These are phyloP conservation scores for Agonum fuliginosum DNA, from an alignment of 2,888 invertebrate species.

Conservation along the genomic window DNA sequence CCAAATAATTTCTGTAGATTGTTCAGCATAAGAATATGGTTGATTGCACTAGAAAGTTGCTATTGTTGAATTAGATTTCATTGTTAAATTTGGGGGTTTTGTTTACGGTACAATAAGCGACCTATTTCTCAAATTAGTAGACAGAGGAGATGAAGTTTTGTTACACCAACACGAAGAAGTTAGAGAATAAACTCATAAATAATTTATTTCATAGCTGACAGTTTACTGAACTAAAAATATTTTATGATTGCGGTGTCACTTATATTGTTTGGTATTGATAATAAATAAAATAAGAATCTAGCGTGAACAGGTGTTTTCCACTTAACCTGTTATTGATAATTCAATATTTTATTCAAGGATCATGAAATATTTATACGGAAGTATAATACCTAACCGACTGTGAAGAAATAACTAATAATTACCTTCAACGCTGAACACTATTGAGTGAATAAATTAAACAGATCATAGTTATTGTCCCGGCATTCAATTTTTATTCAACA, in stretches of 20 bases:
- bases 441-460: neutral
- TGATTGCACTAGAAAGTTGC: conserved; percentile 27
- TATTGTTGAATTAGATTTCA: conserved; percentile 32
- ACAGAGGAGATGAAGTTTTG: neutral
- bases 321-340: too few relatives aligned
- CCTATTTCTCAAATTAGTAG: neutral
- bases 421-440: neutral
- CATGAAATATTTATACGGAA: too few relatives aligned
- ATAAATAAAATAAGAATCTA: too few relatives aligned
- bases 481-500: neutral
- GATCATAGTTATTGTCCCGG: neutral
- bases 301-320: too few relatives aligned
- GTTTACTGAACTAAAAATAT: too few relatives aligned
- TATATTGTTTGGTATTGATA: too few relatives aligned
- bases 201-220: too few relatives aligned
- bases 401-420: too few relatives aligned
- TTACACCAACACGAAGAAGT: neutral
- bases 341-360: too few relatives aligned
- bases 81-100: conserved; percentile 5
- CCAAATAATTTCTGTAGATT: conserved; percentile 28
- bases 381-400: too few relatives aligned
- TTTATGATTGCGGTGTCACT: too few relatives aligned
- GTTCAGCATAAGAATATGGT: neutral
- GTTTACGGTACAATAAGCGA: conserved; percentile 11
- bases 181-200: too few relatives aligned